These are phyloP conservation scores for Ceratotherium simum DNA, from an alignment of 2,113 vertebrate species.

Conservation along the genomic window DNA sequence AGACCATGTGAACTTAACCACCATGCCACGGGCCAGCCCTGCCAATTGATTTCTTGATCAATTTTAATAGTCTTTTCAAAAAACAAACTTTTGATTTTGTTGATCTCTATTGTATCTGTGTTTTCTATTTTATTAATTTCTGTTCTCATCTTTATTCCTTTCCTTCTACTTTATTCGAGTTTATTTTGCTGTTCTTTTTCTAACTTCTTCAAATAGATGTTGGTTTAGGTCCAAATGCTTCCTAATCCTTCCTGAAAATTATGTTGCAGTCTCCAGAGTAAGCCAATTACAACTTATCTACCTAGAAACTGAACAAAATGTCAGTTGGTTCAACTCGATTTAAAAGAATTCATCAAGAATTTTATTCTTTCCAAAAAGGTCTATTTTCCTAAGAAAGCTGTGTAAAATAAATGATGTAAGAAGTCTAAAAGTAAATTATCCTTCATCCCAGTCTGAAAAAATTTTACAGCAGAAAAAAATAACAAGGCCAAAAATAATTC, in stretches of 20 bases:
- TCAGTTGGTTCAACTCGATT: neutral
- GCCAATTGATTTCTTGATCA: neutral
- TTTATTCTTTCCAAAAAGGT: neutral
- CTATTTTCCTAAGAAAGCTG: neutral
- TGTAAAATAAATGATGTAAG: neutral
- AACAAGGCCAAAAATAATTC: neutral
- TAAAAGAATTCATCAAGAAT: neutral
- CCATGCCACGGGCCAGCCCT: neutral
- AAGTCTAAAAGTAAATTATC: slow-evolving; percentile 9
- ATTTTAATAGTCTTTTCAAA: slow-evolving; percentile 22
- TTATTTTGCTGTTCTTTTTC: slow-evolving; percentile 9
- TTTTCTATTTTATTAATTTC: slow-evolving; percentile 25
- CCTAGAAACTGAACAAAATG: neutral
- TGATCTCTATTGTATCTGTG: neutral
- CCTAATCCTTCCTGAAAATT: neutral
- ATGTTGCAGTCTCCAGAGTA: neutral
- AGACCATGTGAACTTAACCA: no score
- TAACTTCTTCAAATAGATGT: neutral
- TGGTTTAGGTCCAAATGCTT: neutral
- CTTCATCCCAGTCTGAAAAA: neutral
- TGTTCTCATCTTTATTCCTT: neutral
- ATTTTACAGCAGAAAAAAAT: neutral
- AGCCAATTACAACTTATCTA: neutral
- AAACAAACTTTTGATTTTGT: neutral
- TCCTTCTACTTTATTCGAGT: slow-evolving; percentile 3